Base-by-base conservation (phyloP, 2,113 vertebrate species). In the Progne subis region DNA sequence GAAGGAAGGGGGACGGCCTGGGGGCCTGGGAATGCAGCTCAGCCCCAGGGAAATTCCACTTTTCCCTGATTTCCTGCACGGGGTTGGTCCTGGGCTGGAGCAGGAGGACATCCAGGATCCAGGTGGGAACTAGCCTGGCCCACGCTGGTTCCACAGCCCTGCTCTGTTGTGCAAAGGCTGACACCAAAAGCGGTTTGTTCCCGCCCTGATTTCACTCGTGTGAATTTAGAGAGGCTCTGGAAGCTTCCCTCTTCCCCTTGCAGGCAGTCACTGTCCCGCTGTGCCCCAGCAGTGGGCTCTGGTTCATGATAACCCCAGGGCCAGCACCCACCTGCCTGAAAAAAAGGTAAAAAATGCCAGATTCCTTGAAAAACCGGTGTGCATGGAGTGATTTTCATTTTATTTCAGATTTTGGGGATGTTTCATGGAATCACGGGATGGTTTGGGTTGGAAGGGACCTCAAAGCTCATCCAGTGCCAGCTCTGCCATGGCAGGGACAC, bases 391-490 rank as follows among this genome's bases (percentile, higher is more conserved):
- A 32, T 56, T 32, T 56, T 32, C 31, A 20, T 56, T 56, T 32
- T 32, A 32, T 13, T 56, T 32, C 53, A 31, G 18, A 32, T 32
- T 31, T 56, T 31, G 32, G 53, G 53, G 53, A 32, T 55, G 32
- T 55, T 55, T 55, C 53, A 19, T 18, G 18, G 28, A 53, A 53
- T 31, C 29, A 55, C 53, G 16, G 12, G 5, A 57, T 14, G 31
- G 14, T 9, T 41, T 26, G 71, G 34, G 10, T 1, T 21, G n/a
- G 12, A 8, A 47, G 8, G 19, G 41, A 83, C 1, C 0, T 31
- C 1, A 31, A 31, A 76, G 2, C 2, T 1, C 34, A 2, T 0
- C 14, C 19, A 3, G 1, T 13, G 1, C 37, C 46, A 60, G 7
- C 15, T 24, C 53, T 18, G 46, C 69, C 77, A 28, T 2, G 14